A percentile compares a stretch with the other conserved stretches of the same genome.
These are phyloP conservation scores for Hydra vulgaris DNA, from an alignment of 30 jellyfish, hydroid and myxozoan species.

Conservation along the genomic window DNA sequence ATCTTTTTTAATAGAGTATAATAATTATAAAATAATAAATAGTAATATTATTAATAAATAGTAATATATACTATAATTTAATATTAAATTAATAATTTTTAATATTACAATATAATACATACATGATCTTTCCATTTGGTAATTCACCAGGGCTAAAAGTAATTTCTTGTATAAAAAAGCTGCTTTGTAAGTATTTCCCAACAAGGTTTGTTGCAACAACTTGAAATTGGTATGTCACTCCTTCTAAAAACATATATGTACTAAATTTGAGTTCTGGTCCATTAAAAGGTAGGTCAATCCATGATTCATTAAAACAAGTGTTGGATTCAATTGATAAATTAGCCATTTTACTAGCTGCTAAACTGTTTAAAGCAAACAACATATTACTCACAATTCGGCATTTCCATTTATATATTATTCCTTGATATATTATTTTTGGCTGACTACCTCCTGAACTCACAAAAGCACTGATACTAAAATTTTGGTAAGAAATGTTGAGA, in stretches of 20 bases:
- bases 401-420: not conserved
- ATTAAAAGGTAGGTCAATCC: not conserved
- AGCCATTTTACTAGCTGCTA: not conserved
- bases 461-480: not conserved
- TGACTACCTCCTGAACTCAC: not conserved
- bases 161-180: not conserved
- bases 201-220: slow-evolving; percentile 2
- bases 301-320: not conserved
- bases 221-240: slow-evolving; percentile 12
- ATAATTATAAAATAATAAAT: too few relatives aligned
- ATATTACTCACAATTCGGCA: not conserved
- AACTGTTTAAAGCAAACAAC: not conserved
- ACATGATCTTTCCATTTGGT: slow-evolving; percentile 6
- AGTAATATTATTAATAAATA: too few relatives aligned
- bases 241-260: slow-evolving; percentile 22
- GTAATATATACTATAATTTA: too few relatives aligned
- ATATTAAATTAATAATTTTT: too few relatives aligned
- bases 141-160: slow-evolving; percentile 9
- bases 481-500: not conserved
- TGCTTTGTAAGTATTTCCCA: not conserved
- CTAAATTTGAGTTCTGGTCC: not conserved
- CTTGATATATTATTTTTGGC: not conserved
- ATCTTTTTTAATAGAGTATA: too few relatives aligned
- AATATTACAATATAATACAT: too few relatives aligned
- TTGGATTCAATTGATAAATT: not conserved